phyloP scores from a whole-genome alignment of 1,140 invertebrate species.

The Bombus terrestris region DNA sequence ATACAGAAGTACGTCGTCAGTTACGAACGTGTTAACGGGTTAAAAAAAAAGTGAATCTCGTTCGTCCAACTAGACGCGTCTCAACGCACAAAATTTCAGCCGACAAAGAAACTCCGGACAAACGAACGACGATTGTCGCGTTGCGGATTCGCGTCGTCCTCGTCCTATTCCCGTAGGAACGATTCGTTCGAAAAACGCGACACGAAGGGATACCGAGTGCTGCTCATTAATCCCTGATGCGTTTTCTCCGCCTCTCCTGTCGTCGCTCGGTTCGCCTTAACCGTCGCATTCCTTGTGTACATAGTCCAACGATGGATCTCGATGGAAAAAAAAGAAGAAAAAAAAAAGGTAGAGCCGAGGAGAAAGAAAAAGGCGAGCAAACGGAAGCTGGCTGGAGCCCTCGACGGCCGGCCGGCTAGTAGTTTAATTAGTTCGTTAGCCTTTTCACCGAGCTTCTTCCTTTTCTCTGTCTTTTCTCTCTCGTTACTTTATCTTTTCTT shows the following conservation, averaged over 20 bases:
- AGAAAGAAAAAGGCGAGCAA: not conserved
- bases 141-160: not conserved
- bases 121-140: not conserved
- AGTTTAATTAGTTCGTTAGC: conserved; percentile 5
- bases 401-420: not conserved
- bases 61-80: too few species aligned
- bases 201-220: not conserved
- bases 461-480: not conserved
- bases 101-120: not conserved
- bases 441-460: not conserved
- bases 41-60: too few species aligned
- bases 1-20: too few species aligned
- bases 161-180: not conserved
- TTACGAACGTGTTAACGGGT: too few species aligned
- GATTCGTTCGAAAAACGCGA: not conserved
- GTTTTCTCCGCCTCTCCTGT: not conserved
- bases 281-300: not conserved
- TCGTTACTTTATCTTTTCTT: not conserved
- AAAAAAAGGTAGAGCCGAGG: not conserved
- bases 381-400: not conserved
- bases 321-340: not conserved
- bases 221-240: not conserved
- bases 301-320: not conserved
- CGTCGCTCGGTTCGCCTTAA: not conserved
- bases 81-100: not conserved